phyloP scores from a whole-genome alignment of 2,113 vertebrate species.

The Grammatotria lemairii region DNA sequence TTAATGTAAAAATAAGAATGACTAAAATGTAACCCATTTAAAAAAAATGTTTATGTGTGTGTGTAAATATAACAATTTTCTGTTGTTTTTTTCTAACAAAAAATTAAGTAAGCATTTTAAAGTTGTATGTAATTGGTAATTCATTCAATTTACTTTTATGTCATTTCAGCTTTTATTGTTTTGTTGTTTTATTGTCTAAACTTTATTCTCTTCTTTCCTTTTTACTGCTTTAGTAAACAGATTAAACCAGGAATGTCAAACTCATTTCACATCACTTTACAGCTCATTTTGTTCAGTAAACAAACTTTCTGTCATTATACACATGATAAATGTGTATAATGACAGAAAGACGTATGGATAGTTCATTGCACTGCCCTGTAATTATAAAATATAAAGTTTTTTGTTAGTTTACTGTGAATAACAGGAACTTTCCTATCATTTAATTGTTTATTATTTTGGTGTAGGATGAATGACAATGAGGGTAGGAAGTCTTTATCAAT shows the following conservation, averaged over 20 bases:
- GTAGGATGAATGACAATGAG: not conserved
- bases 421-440: not conserved
- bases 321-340: not conserved
- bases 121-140: not conserved
- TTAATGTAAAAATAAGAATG: not conserved
- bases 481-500: not conserved
- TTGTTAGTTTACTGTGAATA: not conserved
- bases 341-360: not conserved
- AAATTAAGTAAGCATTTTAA: not conserved
- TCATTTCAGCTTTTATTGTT: not conserved
- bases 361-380: not conserved
- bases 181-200: not conserved
- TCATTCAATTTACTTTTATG: not conserved
- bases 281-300: not conserved
- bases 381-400: accelerated
- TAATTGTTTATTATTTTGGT: not conserved
- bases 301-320: accelerated
- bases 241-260: accelerated
- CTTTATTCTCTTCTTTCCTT: not conserved
- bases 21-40: not conserved
- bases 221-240: not conserved
- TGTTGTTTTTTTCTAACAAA: not conserved
- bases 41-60: not conserved
- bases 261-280: not conserved
- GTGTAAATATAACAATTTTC: accelerated